A percentile compares a stretch with the other conserved stretches of the same genome.
Conservation (phyloP, 64 coral and sea anemone genomes). For the Actinia equina region DNA sequence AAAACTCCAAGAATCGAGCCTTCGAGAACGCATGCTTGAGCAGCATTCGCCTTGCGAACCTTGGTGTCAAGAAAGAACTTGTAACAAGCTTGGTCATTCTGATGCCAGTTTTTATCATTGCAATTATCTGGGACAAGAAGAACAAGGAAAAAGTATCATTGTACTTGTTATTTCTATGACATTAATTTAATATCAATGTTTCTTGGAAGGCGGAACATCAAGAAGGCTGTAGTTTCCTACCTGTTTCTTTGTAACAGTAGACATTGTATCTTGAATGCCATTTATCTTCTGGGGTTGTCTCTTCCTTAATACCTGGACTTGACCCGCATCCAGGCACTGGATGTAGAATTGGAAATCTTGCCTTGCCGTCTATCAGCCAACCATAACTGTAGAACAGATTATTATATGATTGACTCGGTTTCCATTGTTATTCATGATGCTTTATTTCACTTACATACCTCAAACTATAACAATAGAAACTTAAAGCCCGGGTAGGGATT, state of each 20-base stretch:
- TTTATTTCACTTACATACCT: too few species aligned
- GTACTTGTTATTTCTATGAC: too few species aligned
- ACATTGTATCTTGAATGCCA: neutral
- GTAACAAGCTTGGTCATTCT: neutral
- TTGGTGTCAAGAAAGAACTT: slow-evolving; percentile 4
- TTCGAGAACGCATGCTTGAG: neutral
- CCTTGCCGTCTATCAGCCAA: neutral
- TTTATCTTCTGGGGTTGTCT: neutral
- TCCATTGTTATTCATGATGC: too few species aligned
- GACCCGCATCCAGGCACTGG: neutral
- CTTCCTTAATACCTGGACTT: neutral
- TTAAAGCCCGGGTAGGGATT: too few species aligned
- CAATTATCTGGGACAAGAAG: neutral
- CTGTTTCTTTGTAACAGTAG: neutral
- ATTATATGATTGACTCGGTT: too few species aligned
- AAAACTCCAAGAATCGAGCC: neutral
- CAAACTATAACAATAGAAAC: too few species aligned
- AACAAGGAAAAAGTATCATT: neutral
- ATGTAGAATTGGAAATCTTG: neutral
- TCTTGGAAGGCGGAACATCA: too few species aligned
- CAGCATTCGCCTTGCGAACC: neutral
- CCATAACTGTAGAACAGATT: neutral
- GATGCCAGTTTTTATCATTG: neutral
- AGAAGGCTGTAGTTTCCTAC: neutral
- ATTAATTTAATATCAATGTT: too few species aligned